Percentiles rank a stretch among this genome's conserved stretches.
phyloP scores from a whole-genome alignment of 2,888 invertebrate genomes.

The Amiota mariae region DNA sequence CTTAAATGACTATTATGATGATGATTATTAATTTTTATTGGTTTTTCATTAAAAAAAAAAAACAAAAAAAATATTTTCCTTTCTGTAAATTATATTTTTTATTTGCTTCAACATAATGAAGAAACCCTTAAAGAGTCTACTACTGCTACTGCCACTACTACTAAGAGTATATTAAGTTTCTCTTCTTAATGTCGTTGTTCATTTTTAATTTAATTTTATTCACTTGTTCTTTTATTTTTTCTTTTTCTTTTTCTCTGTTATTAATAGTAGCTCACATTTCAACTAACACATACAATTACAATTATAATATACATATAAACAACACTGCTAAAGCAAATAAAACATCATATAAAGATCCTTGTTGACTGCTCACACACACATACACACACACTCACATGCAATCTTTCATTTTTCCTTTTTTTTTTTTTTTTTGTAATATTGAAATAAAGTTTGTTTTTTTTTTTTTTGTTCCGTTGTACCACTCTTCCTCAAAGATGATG shows the following conservation, averaged over 20 bases:
- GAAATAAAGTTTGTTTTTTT: slow-evolving; percentile 1
- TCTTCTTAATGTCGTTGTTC: not conserved
- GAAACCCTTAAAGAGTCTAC: too few species aligned
- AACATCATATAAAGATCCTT: slow-evolving; percentile 4
- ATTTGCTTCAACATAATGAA: too few species aligned
- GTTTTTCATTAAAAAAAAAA: not conserved
- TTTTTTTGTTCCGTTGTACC: not conserved
- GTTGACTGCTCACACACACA: not conserved
- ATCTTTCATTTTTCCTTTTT: not conserved
- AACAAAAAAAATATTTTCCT: not conserved
- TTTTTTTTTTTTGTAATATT: not conserved
- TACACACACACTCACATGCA: not conserved
- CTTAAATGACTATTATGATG: too few species aligned
- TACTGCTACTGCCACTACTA: too few species aligned
- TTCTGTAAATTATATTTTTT: too few species aligned
- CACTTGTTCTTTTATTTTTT: not conserved
- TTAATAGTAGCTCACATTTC: slow-evolving; percentile 9
- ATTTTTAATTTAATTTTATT: not conserved
- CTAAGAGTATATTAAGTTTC: too few species aligned
- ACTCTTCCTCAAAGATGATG: not conserved
- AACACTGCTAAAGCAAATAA: not conserved
- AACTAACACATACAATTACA: not conserved
- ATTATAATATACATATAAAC: slow-evolving; percentile 3
- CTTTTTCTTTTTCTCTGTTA: not conserved
- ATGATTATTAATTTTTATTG: too few species aligned